These are phyloP conservation scores for Drosophila punjabiensis DNA, from an alignment of 1,140 invertebrate species.

Conservation along the genomic window DNA sequence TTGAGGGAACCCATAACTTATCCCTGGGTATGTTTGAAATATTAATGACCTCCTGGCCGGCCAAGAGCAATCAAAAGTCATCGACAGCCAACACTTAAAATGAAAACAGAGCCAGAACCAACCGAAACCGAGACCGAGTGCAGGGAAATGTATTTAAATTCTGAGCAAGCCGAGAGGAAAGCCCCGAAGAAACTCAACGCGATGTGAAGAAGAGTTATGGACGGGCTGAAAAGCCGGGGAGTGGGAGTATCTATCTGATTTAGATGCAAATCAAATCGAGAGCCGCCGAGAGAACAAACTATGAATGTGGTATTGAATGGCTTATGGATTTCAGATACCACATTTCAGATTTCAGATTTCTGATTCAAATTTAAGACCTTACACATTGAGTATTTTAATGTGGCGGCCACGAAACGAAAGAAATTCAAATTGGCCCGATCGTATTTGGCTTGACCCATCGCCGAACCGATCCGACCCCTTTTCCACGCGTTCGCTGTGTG, in stretches of 20 bases:
- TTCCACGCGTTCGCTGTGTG: slow-evolving; percentile 53
- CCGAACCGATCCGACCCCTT: slow-evolving; percentile 55
- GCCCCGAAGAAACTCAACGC: slow-evolving; percentile 43
- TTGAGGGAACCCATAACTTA: slow-evolving; percentile 73
- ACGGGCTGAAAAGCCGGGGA: slow-evolving; percentile 35
- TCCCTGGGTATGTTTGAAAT: slow-evolving; percentile 75
- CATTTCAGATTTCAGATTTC: slow-evolving; percentile 73
- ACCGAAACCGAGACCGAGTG: slow-evolving; percentile 42
- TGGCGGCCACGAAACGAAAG: slow-evolving; percentile 65
- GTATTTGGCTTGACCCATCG: slow-evolving; percentile 58
- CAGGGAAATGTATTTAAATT: slow-evolving; percentile 69
- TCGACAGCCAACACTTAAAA: slow-evolving; percentile 76
- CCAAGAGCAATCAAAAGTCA: slow-evolving; percentile 53
- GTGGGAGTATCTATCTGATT: slow-evolving; percentile 76
- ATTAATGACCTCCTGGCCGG: slow-evolving; percentile 70
- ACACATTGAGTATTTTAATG: slow-evolving; percentile 84
- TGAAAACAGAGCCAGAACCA: slow-evolving; percentile 52
- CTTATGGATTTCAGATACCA: slow-evolving; percentile 79
- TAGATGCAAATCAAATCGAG: slow-evolving; percentile 82
- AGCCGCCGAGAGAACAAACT: slow-evolving; percentile 67
- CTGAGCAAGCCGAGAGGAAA: slow-evolving; percentile 63
- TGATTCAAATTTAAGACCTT: slow-evolving; percentile 83
- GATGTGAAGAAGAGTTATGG: slow-evolving; percentile 72
- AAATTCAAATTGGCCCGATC: slow-evolving; percentile 70
- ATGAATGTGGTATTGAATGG: slow-evolving; percentile 82